These are phyloP conservation scores for Platalea minor DNA, from an alignment of 2,797 vertebrate genomes.

Conservation along the genomic window DNA sequence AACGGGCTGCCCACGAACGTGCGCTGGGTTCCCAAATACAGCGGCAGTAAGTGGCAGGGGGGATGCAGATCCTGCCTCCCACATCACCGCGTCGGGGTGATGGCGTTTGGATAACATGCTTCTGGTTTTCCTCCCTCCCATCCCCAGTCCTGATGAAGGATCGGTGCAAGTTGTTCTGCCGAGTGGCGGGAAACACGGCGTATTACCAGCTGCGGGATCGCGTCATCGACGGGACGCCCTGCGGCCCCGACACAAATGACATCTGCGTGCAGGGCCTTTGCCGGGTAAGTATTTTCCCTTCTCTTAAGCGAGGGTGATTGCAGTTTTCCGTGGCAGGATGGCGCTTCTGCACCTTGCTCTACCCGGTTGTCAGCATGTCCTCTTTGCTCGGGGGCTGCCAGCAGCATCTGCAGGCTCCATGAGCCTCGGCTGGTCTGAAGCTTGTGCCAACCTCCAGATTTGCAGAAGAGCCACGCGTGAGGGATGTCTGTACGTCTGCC, in stretches of 20 bases:
- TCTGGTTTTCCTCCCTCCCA: neutral
- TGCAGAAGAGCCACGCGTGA: neutral
- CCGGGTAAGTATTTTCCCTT: conserved; percentile 78
- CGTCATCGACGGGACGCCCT: conserved; percentile 93
- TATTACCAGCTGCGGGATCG: conserved; percentile 98
- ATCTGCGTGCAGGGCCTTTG: conserved; percentile 99
- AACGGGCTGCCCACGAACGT: conserved; percentile 94
- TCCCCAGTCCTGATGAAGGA: conserved; percentile 94
- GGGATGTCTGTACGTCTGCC: neutral
- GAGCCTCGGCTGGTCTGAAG: neutral
- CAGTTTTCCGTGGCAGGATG: too few species aligned
- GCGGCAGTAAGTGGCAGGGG: conserved; percentile 86
- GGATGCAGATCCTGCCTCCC: neutral
- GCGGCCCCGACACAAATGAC: conserved; percentile 95
- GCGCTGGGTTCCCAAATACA: conserved; percentile 98
- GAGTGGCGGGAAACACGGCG: conserved; percentile 92
- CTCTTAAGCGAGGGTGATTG: neutral
- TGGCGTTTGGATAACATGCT: neutral
- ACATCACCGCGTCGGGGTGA: rapidly evolving
- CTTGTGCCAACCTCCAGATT: neutral
- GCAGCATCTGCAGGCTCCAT: neutral
- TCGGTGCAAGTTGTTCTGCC: conserved; percentile 96
- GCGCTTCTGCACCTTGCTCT: neutral
- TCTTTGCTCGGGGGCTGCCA: rapidly evolving
- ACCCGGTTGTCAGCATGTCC: rapidly evolving